A percentile compares a stretch with the other conserved stretches of the same genome.
Evolutionary conservation across 2,888 invertebrate species (phyloP).

Genomic region (Lithophane ornitopus): DNA sequence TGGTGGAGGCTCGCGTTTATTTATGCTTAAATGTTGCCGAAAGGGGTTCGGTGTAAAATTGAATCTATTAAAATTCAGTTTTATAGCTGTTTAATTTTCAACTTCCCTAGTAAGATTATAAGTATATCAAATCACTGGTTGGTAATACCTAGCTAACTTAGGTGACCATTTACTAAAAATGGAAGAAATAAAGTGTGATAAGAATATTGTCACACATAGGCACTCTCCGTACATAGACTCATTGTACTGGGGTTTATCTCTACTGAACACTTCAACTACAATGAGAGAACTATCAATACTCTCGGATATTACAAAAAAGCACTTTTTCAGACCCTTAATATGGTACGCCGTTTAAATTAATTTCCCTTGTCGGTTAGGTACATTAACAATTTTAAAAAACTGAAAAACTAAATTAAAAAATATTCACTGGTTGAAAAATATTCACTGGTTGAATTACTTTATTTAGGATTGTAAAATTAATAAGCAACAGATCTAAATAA

Average conservation of each 20-base stretch:
- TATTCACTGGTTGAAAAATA: constrained; percentile 23
- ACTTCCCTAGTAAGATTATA: constrained; percentile 51
- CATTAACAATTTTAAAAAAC: neutral
- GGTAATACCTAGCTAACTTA: constrained; percentile 63
- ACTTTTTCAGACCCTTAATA: constrained; percentile 83
- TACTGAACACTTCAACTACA: constrained; percentile 87
- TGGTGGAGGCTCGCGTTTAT: neutral
- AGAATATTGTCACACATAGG: constrained; percentile 88
- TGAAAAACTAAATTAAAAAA: constrained; percentile 21
- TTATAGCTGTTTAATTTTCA: constrained; percentile 11
- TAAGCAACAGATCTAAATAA: constrained; percentile 78
- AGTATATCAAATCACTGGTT: constrained; percentile 55
- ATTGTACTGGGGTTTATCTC: constrained; percentile 83
- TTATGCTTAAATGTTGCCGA: neutral
- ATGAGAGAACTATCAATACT: constrained; percentile 70
- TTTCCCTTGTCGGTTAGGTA: constrained; percentile 28
- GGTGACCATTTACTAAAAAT: constrained; percentile 62
- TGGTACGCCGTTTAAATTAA: constrained; percentile 56
- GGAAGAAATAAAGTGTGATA: constrained; percentile 77
- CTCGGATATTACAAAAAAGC: constrained; percentile 74
- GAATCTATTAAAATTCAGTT: neutral
- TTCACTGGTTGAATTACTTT: constrained; percentile 9
- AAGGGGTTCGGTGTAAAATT: neutral
- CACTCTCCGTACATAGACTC: constrained; percentile 82
- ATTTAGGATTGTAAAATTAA: neutral